Base-by-base conservation (phyloP, 2,113 vertebrate species). In the Trichechus manatus region DNA sequence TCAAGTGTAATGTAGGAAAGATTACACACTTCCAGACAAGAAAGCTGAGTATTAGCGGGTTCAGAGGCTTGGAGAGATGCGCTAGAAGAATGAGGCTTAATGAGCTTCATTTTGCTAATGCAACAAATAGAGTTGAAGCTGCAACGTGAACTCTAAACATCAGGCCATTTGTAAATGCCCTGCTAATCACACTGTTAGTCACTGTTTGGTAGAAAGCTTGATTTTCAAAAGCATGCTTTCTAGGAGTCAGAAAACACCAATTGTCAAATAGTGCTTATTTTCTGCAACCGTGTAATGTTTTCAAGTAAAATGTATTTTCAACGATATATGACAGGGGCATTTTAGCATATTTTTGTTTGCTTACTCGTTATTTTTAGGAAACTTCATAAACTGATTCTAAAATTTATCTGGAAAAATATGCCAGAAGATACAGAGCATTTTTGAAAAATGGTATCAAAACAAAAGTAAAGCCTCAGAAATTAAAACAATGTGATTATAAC, bases 31-130 rank as follows among this genome's bases (percentile, higher is more conserved):
- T 87, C 66, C 91, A 81, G 77, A 91, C 61, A 0, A 81, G 86
- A 79, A 94, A 83, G 87, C 61, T 23, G 92, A 88, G 92, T 29
- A 63, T 96, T 61, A 56, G 80, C 33, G n/a, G 56, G 91, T 6
- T 79, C 63, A 91, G 20, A 3, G 42, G 63, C 85, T 93, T 42
- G 80, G 33, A 88, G 82, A 96, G 86, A 97, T 36, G 70, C 79
- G 75, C 85, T 87, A 19, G 72, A 89, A 95, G 94, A 97, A 97
- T 92, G 50, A 87, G 63, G 82, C 68, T 89, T 98, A 97, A 97
- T 95, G 96, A 97, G 94, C 87, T 89, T 90, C 78, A 93, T 96
- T 97, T 91, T 89, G 88, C 94, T 96, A 97, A 97, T 97, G 92
- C 92, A 96, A 97, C 95, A 89, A 94, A 97, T 68, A 97, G 92